These are phyloP conservation scores for Amyelois transitella DNA, from an alignment of 1,140 invertebrate species.

Conservation along the genomic window DNA sequence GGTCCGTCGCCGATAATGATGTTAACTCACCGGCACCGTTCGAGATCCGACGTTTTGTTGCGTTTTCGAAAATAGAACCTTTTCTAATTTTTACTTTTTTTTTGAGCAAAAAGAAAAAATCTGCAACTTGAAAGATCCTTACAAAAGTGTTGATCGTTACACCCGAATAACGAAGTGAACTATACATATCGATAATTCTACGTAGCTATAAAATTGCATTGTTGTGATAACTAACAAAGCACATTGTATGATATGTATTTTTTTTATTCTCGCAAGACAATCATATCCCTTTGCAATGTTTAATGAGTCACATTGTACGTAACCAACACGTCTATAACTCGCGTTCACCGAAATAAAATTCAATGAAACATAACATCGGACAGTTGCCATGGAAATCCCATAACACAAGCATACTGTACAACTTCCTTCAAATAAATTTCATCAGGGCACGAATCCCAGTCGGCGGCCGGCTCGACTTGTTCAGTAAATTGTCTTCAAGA, in stretches of 20 bases:
- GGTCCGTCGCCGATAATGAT: conserved; percentile 52
- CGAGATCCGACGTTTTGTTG: conserved; percentile 51
- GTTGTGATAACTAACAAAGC: no score
- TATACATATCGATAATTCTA: no score
- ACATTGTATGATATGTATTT: no score
- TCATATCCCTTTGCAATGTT: neutral
- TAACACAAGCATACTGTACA: conserved; percentile 28
- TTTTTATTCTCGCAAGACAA: no score
- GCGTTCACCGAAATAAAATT: neutral
- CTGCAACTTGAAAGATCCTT: neutral
- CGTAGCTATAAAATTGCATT: no score
- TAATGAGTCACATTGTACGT: neutral
- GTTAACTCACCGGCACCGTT: conserved; percentile 55
- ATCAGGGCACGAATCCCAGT: conserved; percentile 35
- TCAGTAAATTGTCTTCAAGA: conserved; percentile 71
- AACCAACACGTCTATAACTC: neutral
- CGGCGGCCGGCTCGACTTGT: conserved; percentile 32
- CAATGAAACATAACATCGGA: conserved; percentile 1
- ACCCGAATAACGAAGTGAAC: no score
- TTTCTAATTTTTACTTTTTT: neutral
- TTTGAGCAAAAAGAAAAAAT: no score
- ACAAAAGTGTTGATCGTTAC: neutral
- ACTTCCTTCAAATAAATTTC: conserved; percentile 51
- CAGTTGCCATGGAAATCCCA: conserved; percentile 28
- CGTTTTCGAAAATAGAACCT: conserved; percentile 34